phyloP scores from a whole-genome alignment of 2,888 invertebrate species.

The Nephrotoma appendiculata region DNA sequence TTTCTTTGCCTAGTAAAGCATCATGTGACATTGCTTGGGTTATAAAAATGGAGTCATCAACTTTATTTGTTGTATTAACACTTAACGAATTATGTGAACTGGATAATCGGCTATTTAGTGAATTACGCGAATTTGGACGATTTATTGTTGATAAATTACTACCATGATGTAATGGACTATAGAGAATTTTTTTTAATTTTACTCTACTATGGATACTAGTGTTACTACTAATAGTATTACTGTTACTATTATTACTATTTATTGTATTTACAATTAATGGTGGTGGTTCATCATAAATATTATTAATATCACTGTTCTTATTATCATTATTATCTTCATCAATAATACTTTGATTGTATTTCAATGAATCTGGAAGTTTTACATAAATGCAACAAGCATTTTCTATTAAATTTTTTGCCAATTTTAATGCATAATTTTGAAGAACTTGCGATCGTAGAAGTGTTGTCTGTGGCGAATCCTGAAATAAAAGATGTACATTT shows the following conservation, averaged over 20 bases:
- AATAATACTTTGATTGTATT: slow-evolving; percentile 17
- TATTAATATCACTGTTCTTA: slow-evolving; percentile 22
- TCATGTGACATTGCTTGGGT: slow-evolving; percentile 83
- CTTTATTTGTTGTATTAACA: slow-evolving; percentile 51
- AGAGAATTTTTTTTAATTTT: slow-evolving; percentile 15
- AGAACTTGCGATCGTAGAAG: slow-evolving; percentile 22
- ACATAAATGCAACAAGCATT: slow-evolving; percentile 10
- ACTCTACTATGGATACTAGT: background rate
- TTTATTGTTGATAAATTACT: slow-evolving; percentile 27
- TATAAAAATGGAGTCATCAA: slow-evolving; percentile 73
- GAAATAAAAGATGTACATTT: slow-evolving; percentile 6
- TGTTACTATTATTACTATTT: slow-evolving; percentile 1
- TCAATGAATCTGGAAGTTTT: background rate
- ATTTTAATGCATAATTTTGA: slow-evolving; percentile 14
- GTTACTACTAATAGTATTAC: background rate
- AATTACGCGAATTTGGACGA: slow-evolving; percentile 61
- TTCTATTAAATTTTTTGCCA: slow-evolving; percentile 14
- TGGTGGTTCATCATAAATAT: slow-evolving; percentile 31
- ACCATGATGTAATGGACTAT: slow-evolving; percentile 26
- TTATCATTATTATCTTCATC: slow-evolving; percentile 4
- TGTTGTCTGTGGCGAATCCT: slow-evolving; percentile 31
- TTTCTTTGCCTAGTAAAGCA: slow-evolving; percentile 60
- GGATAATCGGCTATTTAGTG: slow-evolving; percentile 61
- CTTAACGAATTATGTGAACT: slow-evolving; percentile 75
- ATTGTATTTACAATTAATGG: background rate